Conservation (phyloP, 2,113 vertebrate species). For the Coreoperca whiteheadi region DNA sequence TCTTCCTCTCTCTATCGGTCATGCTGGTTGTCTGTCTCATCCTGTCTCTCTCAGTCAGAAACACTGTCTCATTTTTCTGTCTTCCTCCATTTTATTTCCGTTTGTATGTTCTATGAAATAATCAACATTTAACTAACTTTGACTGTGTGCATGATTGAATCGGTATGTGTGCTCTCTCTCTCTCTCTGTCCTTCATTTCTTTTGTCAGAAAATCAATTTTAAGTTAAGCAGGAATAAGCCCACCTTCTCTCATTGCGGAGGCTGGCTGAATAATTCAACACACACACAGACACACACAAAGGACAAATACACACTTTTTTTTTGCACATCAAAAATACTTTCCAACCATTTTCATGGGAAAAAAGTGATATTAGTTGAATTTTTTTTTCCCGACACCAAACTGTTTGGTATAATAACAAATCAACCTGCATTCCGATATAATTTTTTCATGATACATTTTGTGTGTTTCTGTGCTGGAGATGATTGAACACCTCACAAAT, state of each 20-base stretch:
- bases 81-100: conserved; percentile 40
- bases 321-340: not conserved
- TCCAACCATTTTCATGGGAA: not conserved
- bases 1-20: conserved; percentile 32
- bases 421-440: not conserved
- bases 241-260: conserved; percentile 75
- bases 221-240: conserved; percentile 80
- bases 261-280: conserved; percentile 87
- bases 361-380: not conserved
- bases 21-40: conserved; percentile 11
- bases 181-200: conserved; percentile 70
- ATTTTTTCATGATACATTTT: not conserved
- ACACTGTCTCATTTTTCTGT: conserved; percentile 28
- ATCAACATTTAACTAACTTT: conserved; percentile 60
- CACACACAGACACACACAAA: conserved; percentile 17
- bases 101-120: conserved; percentile 33
- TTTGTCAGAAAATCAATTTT: conserved; percentile 95
- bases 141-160: too few relatives aligned
- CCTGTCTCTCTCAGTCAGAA: conserved; percentile 4
- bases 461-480: not conserved
- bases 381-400: not conserved
- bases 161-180: too few relatives aligned
- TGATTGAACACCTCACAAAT: too few relatives aligned
- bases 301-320: conserved; percentile 10
- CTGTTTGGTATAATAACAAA: not conserved